Base-by-base conservation (phyloP, 2,113 vertebrate species). In the Aegypius monachus region DNA sequence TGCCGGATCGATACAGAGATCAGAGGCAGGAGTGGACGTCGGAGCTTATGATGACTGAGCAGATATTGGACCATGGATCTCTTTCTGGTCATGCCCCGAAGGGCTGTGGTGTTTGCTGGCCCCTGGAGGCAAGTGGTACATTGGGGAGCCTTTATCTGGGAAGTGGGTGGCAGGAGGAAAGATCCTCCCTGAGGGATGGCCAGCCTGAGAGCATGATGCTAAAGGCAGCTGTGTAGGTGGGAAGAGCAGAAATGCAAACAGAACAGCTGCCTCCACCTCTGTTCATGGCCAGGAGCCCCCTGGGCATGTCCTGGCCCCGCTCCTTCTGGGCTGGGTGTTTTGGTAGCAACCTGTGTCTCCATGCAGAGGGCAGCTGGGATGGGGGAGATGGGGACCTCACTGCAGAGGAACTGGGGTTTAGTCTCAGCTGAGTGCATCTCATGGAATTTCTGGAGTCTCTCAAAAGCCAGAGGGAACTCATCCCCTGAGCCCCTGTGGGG, bases 41-140 rank as follows among this genome's bases (percentile, higher is more conserved):
- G 20, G 80, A 70, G 93, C 73, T 87, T 17, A 18, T 85, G 96
- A 97, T 97, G 96, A 97, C 91, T 90, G 95, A 95, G 91, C 96
- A 97, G 58, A 95, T 95, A 79, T 27, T 6, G 53, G 78, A 45
- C 66, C 79, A 38, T 0, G 1, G 53, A 58, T 42, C 86, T 86
- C 93, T 65, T 82, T 80, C 78, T 82, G 91, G 50, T 12, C 36
- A 0, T 75, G 43, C 38, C 61, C 50, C 23, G 0, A 23, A 79
- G 87, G 73, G 45, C 53, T 21, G 7, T 45, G 77, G 56, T 83
- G 70, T 88, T 92, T 42, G 32, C 65, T 65, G 63, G 17, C 16
- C 74, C 50, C 9, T 0, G 62, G 73, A 72, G 56, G 45, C 19
- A 18, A 67, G 83, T 1, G 18, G 77, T 4, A 18, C 26, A 0